Evolutionary conservation across 2,113 vertebrate genomes (phyloP).

Genomic region (Solenodon paradoxus): DNA sequence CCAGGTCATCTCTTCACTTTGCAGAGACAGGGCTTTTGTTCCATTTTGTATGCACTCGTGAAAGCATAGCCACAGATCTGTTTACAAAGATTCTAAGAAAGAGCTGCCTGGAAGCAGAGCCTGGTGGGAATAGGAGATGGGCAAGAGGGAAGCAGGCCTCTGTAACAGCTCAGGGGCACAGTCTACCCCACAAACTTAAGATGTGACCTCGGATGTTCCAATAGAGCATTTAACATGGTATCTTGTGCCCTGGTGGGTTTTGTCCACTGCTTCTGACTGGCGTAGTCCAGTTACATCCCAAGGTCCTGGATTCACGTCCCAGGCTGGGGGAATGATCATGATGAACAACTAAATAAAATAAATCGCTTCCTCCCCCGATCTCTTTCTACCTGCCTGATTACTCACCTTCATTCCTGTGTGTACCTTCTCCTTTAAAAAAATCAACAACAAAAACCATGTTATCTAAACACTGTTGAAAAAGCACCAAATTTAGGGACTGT

Average conservation of each 20-base stretch:
- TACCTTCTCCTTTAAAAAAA: too few species aligned
- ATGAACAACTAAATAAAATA: too few species aligned
- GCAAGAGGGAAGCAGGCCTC: fast-evolving
- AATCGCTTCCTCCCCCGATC: too few species aligned
- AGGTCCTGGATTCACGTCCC: too few species aligned
- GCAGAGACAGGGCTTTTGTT: neutral
- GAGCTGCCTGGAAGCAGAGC: neutral
- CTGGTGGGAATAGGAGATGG: fast-evolving
- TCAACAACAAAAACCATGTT: neutral
- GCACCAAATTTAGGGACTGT: neutral
- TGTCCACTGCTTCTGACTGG: too few species aligned
- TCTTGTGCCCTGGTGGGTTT: too few species aligned
- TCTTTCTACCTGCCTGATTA: too few species aligned
- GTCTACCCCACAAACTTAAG: neutral
- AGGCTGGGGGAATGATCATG: too few species aligned
- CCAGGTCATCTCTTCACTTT: neutral
- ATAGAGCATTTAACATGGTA: neutral
- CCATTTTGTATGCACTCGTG: neutral
- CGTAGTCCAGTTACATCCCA: too few species aligned
- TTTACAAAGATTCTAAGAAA: neutral
- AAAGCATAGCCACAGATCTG: too few species aligned
- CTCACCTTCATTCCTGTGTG: too few species aligned
- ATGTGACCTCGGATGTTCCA: neutral
- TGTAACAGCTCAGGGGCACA: neutral
- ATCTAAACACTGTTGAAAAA: neutral